Percentiles rank a stretch among this genome's conserved stretches.
Evolutionary conservation across 2,797 vertebrate species (phyloP).

Genomic region (Myiothlypis coronata): DNA sequence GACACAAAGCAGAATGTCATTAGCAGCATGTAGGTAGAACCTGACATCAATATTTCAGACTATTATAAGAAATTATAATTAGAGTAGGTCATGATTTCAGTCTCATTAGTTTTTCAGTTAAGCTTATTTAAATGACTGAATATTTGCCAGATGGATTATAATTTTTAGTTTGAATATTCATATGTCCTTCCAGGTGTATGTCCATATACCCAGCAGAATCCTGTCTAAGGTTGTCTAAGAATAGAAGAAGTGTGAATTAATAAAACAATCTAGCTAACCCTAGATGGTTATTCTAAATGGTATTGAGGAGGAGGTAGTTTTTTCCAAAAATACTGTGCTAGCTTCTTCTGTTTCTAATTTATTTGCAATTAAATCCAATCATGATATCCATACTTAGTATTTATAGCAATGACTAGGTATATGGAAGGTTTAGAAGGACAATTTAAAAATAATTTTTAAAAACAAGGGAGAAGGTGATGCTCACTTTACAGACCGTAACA

Average conservation of each 20-base stretch:
- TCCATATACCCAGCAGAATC: not conserved
- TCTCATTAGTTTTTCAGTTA: conserved; percentile 12
- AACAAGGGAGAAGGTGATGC: not conserved
- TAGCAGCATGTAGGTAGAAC: not conserved
- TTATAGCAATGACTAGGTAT: not conserved
- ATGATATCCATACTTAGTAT: not conserved
- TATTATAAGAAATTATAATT: not conserved
- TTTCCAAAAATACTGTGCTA: not conserved
- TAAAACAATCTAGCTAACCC: not conserved
- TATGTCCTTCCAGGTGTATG: not conserved
- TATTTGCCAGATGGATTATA: not conserved
- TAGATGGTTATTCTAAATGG: not conserved
- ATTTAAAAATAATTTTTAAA: accelerated
- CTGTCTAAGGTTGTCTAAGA: not conserved
- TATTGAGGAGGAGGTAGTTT: not conserved
- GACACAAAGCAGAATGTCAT: not conserved
- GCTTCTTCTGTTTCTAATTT: not conserved
- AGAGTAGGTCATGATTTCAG: not conserved
- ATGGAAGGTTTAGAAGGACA: not conserved
- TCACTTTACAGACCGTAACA: not conserved
- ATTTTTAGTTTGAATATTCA: not conserved
- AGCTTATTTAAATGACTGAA: not conserved
- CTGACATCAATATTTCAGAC: not conserved
- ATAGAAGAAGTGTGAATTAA: not conserved
- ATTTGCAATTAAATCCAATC: not conserved